phyloP scores from a whole-genome alignment of 1,140 invertebrate species.

The Bactericera cockerelli region DNA sequence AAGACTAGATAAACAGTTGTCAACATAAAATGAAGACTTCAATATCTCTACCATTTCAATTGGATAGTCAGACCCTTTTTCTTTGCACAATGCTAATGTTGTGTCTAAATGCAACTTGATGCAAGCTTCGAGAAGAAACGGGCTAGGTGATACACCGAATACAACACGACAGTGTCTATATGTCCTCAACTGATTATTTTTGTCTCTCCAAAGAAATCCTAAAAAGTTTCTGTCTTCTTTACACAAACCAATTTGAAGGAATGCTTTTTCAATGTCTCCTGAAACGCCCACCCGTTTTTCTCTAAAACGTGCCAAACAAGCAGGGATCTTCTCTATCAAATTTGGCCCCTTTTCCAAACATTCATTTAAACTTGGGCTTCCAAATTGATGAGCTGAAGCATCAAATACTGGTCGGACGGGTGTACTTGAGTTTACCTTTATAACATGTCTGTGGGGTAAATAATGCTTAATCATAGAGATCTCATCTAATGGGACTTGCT shows the following conservation, averaged over 20 bases:
- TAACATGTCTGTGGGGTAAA: conserved; percentile 13
- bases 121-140: not conserved
- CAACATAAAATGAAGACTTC: not conserved
- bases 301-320: conserved; percentile 7
- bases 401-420: conserved; percentile 11
- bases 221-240: not conserved
- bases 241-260: not conserved
- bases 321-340: conserved; percentile 5
- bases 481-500: not conserved
- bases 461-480: conserved; percentile 4
- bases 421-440: conserved; percentile 11
- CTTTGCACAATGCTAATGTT: not conserved
- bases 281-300: not conserved
- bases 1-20: conserved; percentile 9
- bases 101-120: conserved; percentile 7
- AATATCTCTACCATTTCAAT: not conserved
- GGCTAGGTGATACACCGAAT: conserved; percentile 13
- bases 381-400: conserved; percentile 6
- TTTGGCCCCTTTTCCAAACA: conserved; percentile 9
- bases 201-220: conserved; percentile 5
- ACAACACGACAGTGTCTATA: conserved; percentile 11
- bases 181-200: not conserved
- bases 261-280: not conserved
- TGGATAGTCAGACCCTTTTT: not conserved
- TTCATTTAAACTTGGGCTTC: conserved; percentile 6